phyloP scores from a whole-genome alignment of 2,888 invertebrate genomes.

The Philhelius pedissequus region DNA sequence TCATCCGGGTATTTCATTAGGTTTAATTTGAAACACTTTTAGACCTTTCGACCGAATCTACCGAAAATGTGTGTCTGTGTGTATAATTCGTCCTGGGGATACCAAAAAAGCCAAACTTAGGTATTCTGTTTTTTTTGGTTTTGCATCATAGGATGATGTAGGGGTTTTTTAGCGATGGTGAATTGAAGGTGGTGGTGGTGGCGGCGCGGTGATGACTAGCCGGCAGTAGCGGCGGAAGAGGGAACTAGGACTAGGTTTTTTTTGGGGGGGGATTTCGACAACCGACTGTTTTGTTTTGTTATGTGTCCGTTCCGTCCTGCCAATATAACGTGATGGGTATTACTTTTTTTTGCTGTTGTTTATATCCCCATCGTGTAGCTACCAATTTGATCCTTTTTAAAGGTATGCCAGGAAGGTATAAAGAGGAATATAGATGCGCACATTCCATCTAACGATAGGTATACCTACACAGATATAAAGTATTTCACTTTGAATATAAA shows the following conservation, averaged over 20 bases:
- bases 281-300: conserved; percentile 27
- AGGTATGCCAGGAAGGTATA: neutral
- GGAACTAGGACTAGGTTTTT: neutral
- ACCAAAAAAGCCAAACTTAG: conserved; percentile 5
- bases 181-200: neutral
- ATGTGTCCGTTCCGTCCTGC: conserved; percentile 3
- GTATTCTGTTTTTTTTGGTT: neutral
- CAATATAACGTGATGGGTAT: conserved; percentile 13
- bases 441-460: neutral
- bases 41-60: conserved; percentile 66
- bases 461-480: neutral
- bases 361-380: neutral
- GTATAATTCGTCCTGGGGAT: neutral
- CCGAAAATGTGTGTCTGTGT: conserved; percentile 25
- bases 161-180: neutral
- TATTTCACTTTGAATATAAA: conserved; percentile 63
- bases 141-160: neutral
- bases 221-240: neutral
- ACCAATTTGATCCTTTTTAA: neutral
- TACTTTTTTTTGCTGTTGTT: conserved; percentile 12
- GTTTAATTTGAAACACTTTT: conserved; percentile 72
- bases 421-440: neutral
- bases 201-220: too few relatives aligned
- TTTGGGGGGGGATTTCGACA: conserved; percentile 4
- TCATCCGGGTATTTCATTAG: conserved; percentile 72